Percentiles rank a stretch among this genome's conserved stretches.
Evolutionary conservation across 2,888 invertebrate species (phyloP).

Genomic region (Phortica okadai): DNA sequence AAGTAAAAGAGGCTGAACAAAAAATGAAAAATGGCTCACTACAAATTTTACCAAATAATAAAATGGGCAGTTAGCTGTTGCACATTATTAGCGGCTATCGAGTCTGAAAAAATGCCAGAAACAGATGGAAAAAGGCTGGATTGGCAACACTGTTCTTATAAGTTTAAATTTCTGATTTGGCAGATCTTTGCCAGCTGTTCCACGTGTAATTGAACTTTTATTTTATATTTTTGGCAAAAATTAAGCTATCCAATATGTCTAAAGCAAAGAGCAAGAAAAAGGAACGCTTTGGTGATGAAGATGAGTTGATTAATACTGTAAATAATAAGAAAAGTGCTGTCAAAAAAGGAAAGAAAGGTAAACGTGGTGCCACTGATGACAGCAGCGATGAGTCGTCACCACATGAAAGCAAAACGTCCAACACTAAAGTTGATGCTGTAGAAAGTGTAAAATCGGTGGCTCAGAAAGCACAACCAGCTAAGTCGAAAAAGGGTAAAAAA

Average conservation of each 20-base stretch:
- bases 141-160: neutral
- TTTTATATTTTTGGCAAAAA: neutral
- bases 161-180: neutral
- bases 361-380: conserved; percentile 77
- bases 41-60: too few species aligned
- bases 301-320: conserved; percentile 59
- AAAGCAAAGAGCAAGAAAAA: conserved; percentile 70
- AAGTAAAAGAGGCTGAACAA: too few species aligned
- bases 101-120: too few species aligned
- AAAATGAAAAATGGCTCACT: too few species aligned
- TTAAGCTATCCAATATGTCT: conserved; percentile 48
- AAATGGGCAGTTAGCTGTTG: too few species aligned
- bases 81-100: too few species aligned
- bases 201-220: conserved; percentile 5
- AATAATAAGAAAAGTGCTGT: conserved; percentile 55
- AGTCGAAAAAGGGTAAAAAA: conserved; percentile 71
- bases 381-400: conserved; percentile 74
- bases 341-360: conserved; percentile 69
- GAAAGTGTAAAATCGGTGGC: conserved; percentile 59
- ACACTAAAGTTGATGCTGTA: conserved; percentile 73
- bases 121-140: too few species aligned
- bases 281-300: conserved; percentile 66
- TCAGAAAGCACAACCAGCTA: conserved; percentile 45
- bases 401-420: neutral
- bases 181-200: neutral